These are phyloP conservation scores for Stichodactyla helianthus DNA, from an alignment of 64 coral and sea anemone genomes.

Conservation along the genomic window DNA sequence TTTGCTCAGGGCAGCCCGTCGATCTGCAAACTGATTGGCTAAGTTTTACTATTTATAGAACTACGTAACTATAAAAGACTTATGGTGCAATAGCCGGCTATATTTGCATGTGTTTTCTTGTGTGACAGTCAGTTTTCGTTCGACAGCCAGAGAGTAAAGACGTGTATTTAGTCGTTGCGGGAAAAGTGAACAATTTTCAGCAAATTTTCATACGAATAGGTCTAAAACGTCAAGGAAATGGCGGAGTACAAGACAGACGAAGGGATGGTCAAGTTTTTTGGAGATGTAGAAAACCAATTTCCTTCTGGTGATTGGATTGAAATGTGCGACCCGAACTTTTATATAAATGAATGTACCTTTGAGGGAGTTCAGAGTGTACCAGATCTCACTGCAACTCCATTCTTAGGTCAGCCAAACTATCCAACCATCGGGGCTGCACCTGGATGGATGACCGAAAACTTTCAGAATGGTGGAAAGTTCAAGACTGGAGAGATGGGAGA, in stretches of 20 bases:
- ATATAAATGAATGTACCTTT: not conserved
- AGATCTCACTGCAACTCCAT: not conserved
- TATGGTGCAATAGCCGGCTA: constrained; percentile 6
- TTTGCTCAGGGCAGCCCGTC: constrained; percentile 15
- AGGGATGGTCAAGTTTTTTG: not conserved
- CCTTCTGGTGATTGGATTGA: not conserved
- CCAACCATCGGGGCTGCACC: not conserved
- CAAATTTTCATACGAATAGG: not conserved
- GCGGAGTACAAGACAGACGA: not conserved
- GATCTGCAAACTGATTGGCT: constrained; percentile 23
- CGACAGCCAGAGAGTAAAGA: not conserved
- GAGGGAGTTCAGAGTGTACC: constrained; percentile 8
- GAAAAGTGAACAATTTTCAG: not conserved
- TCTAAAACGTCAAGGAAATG: not conserved
- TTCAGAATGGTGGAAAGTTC: not conserved
- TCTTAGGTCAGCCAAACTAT: not conserved
- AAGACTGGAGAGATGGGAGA: not conserved
- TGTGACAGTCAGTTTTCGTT: not conserved
- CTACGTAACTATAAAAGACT: constrained; percentile 4
- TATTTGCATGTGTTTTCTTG: not conserved
- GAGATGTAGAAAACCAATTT: not conserved
- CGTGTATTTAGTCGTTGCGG: not conserved
- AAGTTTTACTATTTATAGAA: not conserved
- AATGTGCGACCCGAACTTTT: not conserved
- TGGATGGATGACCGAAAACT: constrained; percentile 3